Conservation (phyloP, 1,140 invertebrate genomes). For the Aphelinus atriplicis region DNA sequence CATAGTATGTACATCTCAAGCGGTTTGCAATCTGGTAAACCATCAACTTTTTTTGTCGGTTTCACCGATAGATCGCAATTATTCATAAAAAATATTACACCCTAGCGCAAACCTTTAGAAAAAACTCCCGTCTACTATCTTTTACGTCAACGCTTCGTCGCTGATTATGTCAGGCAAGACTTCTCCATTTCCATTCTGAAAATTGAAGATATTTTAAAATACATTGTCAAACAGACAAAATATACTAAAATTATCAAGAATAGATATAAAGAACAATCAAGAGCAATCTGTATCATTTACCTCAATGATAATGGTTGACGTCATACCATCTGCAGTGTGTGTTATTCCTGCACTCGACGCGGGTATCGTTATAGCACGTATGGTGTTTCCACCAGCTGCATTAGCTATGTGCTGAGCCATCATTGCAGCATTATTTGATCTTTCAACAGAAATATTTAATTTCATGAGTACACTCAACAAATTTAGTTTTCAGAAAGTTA, state of each 20-base stretch:
- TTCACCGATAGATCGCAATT: slow-evolving; percentile 21
- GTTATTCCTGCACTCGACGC: slow-evolving; percentile 52
- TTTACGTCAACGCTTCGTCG: slow-evolving; percentile 49
- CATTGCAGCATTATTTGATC: slow-evolving; percentile 47
- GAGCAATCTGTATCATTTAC: slow-evolving; percentile 40
- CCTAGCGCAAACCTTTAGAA: neutral
- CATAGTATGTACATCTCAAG: too few relatives aligned
- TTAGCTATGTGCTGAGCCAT: slow-evolving; percentile 52
- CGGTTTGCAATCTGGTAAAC: too few relatives aligned
- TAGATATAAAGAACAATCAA: slow-evolving; percentile 1
- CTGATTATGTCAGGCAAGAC: slow-evolving; percentile 53
- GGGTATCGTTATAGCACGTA: slow-evolving; percentile 53
- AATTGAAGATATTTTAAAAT: slow-evolving; percentile 4
- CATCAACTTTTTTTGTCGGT: neutral
- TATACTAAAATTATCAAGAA: too few relatives aligned
- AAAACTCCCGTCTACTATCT: slow-evolving; percentile 19
- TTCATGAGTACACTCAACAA: too few relatives aligned
- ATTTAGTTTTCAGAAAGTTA: too few relatives aligned
- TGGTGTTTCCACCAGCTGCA: slow-evolving; percentile 49
- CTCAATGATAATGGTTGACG: slow-evolving; percentile 57
- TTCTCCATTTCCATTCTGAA: slow-evolving; percentile 47
- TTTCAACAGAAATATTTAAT: slow-evolving; percentile 15
- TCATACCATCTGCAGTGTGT: slow-evolving; percentile 55
- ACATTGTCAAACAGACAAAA: too few relatives aligned
- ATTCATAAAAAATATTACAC: slow-evolving; percentile 15